Evolutionary conservation across 2,797 vertebrate species (phyloP).

Genomic region (Chrosomus eos): DNA sequence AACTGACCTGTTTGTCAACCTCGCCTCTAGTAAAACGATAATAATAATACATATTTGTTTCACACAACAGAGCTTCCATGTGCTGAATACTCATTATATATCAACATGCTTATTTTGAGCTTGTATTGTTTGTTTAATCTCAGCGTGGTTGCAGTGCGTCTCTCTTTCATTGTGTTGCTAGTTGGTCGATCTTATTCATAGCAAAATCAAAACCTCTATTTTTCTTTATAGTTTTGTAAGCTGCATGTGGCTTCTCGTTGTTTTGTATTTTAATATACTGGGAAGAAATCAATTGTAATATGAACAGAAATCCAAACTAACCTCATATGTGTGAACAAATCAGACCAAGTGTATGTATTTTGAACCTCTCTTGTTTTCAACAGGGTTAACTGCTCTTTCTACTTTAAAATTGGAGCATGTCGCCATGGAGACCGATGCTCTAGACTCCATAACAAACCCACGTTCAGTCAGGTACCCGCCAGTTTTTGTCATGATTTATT

Average conservation of each 20-base stretch:
- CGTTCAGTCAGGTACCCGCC: conserved; percentile 92
- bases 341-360: not conserved
- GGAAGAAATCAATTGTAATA: too few relatives aligned
- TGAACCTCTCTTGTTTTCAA: conserved; percentile 50
- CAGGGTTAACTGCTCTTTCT: conserved; percentile 98
- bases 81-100: not conserved
- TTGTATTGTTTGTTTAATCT: not conserved
- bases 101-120: not conserved
- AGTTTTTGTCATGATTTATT: not conserved
- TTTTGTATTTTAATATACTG: not conserved
- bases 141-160: not conserved
- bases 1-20: conserved; percentile 11
- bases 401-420: conserved; percentile 98
- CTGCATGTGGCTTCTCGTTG: not conserved
- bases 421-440: conserved; percentile 97
- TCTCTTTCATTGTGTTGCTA: conserved; percentile 25
- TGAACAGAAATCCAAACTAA: not conserved
- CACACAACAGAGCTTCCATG: not conserved
- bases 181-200: not conserved
- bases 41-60: not conserved
- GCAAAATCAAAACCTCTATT: not conserved
- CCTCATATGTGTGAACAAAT: not conserved
- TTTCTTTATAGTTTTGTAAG: not conserved
- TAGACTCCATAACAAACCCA: conserved; percentile 96
- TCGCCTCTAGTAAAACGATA: not conserved